A percentile compares a stretch with the other conserved stretches of the same genome.
Evolutionary conservation across 2,797 vertebrate genomes (phyloP).

Genomic region (Thalassophryne amazonica): DNA sequence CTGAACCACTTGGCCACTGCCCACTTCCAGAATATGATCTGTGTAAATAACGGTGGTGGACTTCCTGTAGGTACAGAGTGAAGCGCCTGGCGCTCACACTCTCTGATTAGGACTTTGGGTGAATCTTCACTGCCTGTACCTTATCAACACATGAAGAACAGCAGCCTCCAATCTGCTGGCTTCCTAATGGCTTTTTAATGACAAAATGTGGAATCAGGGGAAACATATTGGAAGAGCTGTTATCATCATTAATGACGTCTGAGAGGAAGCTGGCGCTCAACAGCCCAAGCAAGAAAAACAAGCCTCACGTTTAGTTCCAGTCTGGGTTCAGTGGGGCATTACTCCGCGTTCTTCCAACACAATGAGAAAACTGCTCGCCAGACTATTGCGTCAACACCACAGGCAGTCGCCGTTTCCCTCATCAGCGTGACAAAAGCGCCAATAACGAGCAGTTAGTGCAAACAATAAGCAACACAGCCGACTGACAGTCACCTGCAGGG

Average conservation of each 20-base stretch:
- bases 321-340: slow-evolving; percentile 29
- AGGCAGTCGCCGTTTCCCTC: slow-evolving; percentile 12
- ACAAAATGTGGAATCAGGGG: background rate
- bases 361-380: slow-evolving; percentile 3
- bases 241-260: background rate
- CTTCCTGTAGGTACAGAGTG: no score
- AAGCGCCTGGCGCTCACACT: no score
- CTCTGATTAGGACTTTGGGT: no score
- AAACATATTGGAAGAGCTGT: slow-evolving; percentile 6
- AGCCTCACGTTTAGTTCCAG: slow-evolving; percentile 4
- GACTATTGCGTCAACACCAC: slow-evolving; percentile 7
- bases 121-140: no score
- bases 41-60: no score
- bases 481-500: slow-evolving; percentile 3
- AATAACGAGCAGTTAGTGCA: slow-evolving; percentile 28
- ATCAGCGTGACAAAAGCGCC: slow-evolving; percentile 23
- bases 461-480: slow-evolving; percentile 11
- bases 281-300: slow-evolving; percentile 13
- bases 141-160: no score
- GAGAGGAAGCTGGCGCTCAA: background rate
- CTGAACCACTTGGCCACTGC: no score
- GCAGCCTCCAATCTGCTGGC: background rate
- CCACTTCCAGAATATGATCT: no score
- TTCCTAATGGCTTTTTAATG: slow-evolving; percentile 18
- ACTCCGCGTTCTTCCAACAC: background rate